A percentile compares a stretch with the other conserved stretches of the same genome.
These are phyloP conservation scores for Clarias magur DNA, from an alignment of 2,113 vertebrate species.

Conservation along the genomic window DNA sequence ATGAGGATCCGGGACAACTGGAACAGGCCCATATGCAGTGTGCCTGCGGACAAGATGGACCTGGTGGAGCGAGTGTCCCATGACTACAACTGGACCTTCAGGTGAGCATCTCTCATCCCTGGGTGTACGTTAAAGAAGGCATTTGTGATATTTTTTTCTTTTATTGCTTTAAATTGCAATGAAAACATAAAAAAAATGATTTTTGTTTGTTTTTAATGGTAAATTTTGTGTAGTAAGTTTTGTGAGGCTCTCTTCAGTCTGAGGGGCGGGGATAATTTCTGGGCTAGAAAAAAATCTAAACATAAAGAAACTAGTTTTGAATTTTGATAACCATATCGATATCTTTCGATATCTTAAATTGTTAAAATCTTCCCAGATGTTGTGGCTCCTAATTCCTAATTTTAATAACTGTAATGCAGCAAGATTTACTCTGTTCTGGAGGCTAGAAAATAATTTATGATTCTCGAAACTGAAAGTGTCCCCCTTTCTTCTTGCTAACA, in stretches of 20 bases:
- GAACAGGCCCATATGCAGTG: conserved; percentile 89
- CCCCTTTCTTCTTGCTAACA: too few relatives aligned
- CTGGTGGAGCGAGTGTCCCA: conserved; percentile 82
- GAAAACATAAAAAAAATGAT: neutral
- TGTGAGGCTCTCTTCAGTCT: neutral
- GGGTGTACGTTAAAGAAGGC: neutral
- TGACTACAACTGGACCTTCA: conserved; percentile 95
- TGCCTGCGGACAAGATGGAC: conserved; percentile 87
- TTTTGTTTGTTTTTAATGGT: neutral
- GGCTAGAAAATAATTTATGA: too few relatives aligned
- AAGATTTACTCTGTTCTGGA: too few relatives aligned
- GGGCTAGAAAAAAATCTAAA: neutral
- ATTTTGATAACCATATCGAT: neutral
- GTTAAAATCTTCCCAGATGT: too few relatives aligned
- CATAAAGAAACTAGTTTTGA: neutral
- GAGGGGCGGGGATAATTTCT: neutral
- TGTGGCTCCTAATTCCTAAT: too few relatives aligned
- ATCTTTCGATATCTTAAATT: too few relatives aligned
- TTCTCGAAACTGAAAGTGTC: too few relatives aligned
- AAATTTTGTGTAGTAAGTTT: too few relatives aligned
- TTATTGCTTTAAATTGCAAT: neutral
- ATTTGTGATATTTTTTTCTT: neutral
- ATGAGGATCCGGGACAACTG: conserved; percentile 92
- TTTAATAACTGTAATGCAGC: too few relatives aligned
- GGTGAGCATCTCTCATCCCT: conserved; percentile 70